Evolutionary conservation across 2,797 vertebrate species (phyloP).

Genomic region (Schizothorax lantsangensis): DNA sequence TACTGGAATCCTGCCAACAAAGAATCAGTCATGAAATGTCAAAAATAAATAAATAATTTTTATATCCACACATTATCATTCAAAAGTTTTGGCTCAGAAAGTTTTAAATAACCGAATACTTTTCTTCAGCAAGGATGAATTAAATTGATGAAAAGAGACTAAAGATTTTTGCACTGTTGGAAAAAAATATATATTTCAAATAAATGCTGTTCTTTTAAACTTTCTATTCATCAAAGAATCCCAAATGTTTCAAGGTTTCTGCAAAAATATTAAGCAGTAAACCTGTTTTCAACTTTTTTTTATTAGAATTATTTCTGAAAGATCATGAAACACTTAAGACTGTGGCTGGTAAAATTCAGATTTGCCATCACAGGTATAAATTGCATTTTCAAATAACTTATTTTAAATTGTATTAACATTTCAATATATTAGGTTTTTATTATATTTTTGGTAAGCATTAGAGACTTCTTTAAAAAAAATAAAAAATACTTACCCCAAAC

Average conservation of each 20-base stretch:
- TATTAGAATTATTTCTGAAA: background rate
- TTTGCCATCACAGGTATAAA: background rate
- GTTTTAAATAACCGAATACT: background rate
- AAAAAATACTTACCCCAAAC: too few relatives aligned
- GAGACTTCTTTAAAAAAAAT: too few relatives aligned
- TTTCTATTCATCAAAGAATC: background rate
- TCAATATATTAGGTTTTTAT: background rate
- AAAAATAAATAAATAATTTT: background rate
- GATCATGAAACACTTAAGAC: background rate
- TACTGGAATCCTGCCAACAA: conserved; percentile 66
- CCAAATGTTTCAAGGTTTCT: background rate
- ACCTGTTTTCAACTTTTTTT: background rate
- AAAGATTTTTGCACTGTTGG: background rate
- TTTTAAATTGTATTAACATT: background rate
- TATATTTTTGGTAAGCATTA: background rate
- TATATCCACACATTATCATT: background rate
- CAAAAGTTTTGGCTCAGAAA: background rate
- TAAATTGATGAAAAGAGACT: background rate
- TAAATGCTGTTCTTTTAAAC: background rate
- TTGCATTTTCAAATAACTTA: background rate
- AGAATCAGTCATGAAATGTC: background rate
- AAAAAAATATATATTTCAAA: background rate
- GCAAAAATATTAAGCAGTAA: background rate
- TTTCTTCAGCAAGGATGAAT: background rate
- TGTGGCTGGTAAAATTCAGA: too few relatives aligned